Evolutionary conservation across 2,113 vertebrate genomes (phyloP), one percentile per base, ranked within the genome.

Genomic region (Vanacampus margaritifer): DNA sequence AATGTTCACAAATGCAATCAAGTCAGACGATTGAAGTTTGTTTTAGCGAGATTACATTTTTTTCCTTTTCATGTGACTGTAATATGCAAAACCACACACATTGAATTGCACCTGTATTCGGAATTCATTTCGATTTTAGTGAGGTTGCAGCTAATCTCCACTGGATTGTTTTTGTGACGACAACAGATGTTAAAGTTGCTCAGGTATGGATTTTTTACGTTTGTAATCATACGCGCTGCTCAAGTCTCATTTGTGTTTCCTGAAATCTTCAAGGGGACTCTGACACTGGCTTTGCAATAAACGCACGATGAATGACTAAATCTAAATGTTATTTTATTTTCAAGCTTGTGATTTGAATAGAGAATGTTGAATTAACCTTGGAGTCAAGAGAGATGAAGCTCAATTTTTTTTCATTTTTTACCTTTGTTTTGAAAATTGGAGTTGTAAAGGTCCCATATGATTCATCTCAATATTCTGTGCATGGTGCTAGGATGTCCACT

Each of bases 271-370:
- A 71, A 73, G 71, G 71, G 67, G 21, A 70, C 64, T 12, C 68
- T 73, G 74, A 76, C 73, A 82, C 64, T 69, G 80, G 81, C 79
- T 65, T 50, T 76, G 59, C n/a, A 0, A 71, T 53, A 60, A 53
- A 48, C 53, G 24, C 64, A 13, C 5, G 3, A 48, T 6, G 69
- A 75, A 74, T 68, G 66, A 79, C 69, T 67, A 77, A 82, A 70
- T 64, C 65, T 26, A 65, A 71, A 64, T 35, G 75, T 76, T 72
- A 67, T 74, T 79, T 23, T 54, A 59, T 80, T 80, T 61, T 48
- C 1, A 67, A 50, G 58, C 64, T 73, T 17, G 59, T 76, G 79
- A 51, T 59, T 21, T n/a, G 77, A 84, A 80, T 80, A 21, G 12
- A 48, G 67, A 82, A 69, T 37, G 41, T 16, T 32, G n/a, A 43